These are phyloP conservation scores for Pararge aegeria DNA, from an alignment of 1,140 invertebrate species.

Conservation along the genomic window DNA sequence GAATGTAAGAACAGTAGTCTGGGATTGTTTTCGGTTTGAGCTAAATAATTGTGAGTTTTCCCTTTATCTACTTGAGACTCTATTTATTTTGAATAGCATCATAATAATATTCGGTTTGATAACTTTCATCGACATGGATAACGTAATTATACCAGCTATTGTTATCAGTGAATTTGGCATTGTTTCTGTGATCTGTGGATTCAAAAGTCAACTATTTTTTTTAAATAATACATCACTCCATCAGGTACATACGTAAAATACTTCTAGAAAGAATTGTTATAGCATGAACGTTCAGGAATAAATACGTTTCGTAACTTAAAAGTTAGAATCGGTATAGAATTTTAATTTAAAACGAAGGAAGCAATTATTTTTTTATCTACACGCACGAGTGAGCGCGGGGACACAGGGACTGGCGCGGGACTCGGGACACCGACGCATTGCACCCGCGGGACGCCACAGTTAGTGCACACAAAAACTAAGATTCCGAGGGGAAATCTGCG, in stretches of 20 bases:
- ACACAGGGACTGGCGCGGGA: slow-evolving; percentile 17
- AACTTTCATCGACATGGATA: too few relatives aligned
- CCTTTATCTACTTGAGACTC: background rate
- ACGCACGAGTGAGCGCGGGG: slow-evolving; percentile 55
- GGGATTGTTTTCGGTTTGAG: slow-evolving; percentile 17
- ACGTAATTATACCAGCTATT: too few relatives aligned
- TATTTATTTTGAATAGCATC: background rate
- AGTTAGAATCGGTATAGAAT: background rate
- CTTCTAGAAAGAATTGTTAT: too few relatives aligned
- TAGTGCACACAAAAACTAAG: slow-evolving; percentile 47
- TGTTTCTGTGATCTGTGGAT: too few relatives aligned
- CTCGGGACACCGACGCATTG: slow-evolving; percentile 59
- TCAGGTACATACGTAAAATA: too few relatives aligned
- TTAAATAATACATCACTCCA: too few relatives aligned
- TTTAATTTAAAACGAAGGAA: slow-evolving; percentile 50
- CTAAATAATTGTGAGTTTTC: slow-evolving; percentile 5
- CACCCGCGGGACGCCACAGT: slow-evolving; percentile 59
- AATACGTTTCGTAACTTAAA: too few relatives aligned
- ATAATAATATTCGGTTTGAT: background rate
- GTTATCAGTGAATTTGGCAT: too few relatives aligned
- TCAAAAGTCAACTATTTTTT: too few relatives aligned
- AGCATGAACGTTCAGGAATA: too few relatives aligned
- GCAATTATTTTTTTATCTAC: slow-evolving; percentile 76
- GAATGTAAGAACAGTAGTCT: slow-evolving; percentile 26
- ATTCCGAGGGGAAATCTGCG: slow-evolving; percentile 44